Evolutionary conservation across 2,113 vertebrate genomes (phyloP), one percentile per base, ranked within the genome.

Genomic region (Numida meleagris): DNA sequence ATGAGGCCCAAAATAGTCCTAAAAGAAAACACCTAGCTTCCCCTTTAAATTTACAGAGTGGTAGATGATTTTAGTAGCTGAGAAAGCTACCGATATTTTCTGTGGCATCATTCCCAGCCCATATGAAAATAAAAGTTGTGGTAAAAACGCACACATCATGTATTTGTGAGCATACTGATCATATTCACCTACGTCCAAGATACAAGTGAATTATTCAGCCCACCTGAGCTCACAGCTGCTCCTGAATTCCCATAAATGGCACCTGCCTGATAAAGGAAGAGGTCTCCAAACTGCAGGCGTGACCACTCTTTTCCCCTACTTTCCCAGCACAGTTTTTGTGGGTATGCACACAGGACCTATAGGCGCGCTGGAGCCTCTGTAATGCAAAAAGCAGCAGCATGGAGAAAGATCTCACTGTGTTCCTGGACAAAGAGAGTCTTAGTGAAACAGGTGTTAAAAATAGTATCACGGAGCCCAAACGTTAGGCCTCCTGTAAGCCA

Each of bases 51-150:
- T 76, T 88, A 59, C 82, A 82, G 85, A 91, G 90, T 92, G 89
- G 83, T 11, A 82, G 55, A 79, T 93, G 62, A 82, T 93, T 96
- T 97, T 84, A 94, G 82, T 82, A 92, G 90, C 93, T 95, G 90
- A 40, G 86, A 97, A 95, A 96, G 61, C 88, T 95, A 76, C 72
- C 40, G 72, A 61, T 96, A 71, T 92, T 95, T 95, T 88, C 72
- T 40, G 88, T 92, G 88, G 88, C 90, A 71, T 42, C 65, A 20
- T 70, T 95, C 86, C 91, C 91, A 89, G 86, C 33, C 86, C 93
- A 50, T 88, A 68, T 10, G 78, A 83, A 94, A 96, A 89, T 50
- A 91, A 92, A 85, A 45, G 58, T 8, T 34, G 65, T 45, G 80
- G 57, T 2, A 65, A 75, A 63, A 75, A 63, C 11, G 51, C 68